Percentiles rank a stretch among this genome's conserved stretches.
phyloP scores from a whole-genome alignment of 1,140 invertebrate genomes.

The Trissolcus basalis region DNA sequence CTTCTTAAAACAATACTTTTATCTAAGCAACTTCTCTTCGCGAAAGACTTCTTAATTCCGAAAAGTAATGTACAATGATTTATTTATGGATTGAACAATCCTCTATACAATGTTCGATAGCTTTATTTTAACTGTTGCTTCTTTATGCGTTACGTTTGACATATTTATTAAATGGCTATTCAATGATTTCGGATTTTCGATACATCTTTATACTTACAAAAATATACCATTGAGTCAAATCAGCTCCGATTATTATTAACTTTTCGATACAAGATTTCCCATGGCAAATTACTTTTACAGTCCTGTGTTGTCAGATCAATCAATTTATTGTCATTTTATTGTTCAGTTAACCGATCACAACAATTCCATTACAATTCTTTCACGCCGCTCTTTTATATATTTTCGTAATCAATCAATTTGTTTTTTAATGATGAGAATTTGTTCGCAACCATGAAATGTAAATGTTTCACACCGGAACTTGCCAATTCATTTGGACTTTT shows the following conservation, averaged over 20 bases:
- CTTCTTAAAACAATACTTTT: constrained; percentile 13
- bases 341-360: background rate
- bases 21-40: constrained; percentile 19
- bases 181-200: constrained; percentile 14
- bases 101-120: constrained; percentile 21
- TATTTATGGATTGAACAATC: constrained; percentile 20
- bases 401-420: no score
- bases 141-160: constrained; percentile 20
- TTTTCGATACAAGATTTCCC: constrained; percentile 1
- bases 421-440: background rate
- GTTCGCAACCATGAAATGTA: constrained; percentile 1
- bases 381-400: no score
- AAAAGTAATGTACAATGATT: constrained; percentile 26
- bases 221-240: constrained; percentile 37
- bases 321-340: background rate
- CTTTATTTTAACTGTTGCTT: constrained; percentile 11
- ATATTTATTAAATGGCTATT: constrained; percentile 39
- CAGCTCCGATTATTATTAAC: constrained; percentile 11
- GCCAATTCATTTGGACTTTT: constrained; percentile 6
- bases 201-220: constrained; percentile 39
- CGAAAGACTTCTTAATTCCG: constrained; percentile 12
- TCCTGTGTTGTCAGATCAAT: background rate
- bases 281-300: constrained; percentile 15
- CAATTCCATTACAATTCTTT: background rate
- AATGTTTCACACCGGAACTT: constrained; percentile 15